Conservation (phyloP, 2,797 vertebrate genomes). For the Gila robusta region DNA sequence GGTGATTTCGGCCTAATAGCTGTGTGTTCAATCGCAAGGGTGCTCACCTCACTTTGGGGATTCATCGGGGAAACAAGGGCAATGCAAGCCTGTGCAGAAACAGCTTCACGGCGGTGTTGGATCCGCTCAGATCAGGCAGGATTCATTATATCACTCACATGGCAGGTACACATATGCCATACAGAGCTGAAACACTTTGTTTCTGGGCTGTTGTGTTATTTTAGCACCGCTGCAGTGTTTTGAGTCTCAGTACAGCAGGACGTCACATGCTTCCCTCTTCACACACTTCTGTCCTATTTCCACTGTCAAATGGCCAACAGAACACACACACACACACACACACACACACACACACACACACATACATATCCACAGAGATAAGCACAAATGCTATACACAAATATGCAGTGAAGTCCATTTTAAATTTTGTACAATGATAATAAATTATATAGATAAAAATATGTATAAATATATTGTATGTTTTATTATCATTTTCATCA, state of each 20-base stretch:
- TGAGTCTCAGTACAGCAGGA: neutral
- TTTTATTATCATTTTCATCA: neutral
- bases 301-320: neutral
- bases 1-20: slow-evolving; percentile 62
- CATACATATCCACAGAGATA: too few relatives aligned
- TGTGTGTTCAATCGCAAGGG: slow-evolving; percentile 20
- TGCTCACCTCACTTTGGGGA: slow-evolving; percentile 49
- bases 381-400: neutral
- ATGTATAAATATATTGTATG: neutral
- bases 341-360: neutral
- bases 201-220: neutral
- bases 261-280: neutral
- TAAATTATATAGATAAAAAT: neutral
- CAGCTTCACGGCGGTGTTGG: slow-evolving; percentile 3
- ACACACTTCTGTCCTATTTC: slow-evolving; percentile 12
- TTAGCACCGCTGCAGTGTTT: neutral
- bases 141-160: slow-evolving; percentile 8
- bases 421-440: neutral
- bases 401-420: neutral
- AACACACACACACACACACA: neutral
- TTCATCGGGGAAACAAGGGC: slow-evolving; percentile 51
- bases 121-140: slow-evolving; percentile 43
- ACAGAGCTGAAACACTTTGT: neutral
- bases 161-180: neutral
- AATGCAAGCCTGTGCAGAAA: slow-evolving; percentile 32